Conservation (phyloP, 2,113 vertebrate genomes). For the Syngnathus typhle region DNA sequence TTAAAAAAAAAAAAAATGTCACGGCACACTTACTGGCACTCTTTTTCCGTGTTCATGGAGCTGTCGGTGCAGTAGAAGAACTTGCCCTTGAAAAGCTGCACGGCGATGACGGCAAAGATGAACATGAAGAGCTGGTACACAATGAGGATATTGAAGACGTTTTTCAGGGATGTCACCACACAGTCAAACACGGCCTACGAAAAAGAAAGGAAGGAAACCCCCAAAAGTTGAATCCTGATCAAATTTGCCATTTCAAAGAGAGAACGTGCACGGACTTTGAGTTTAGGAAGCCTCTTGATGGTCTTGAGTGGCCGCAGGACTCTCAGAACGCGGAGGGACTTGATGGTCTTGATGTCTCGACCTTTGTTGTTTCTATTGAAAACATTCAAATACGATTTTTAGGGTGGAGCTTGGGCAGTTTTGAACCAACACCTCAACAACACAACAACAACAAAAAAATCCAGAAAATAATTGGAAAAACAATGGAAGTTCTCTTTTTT, state of each 20-base stretch:
- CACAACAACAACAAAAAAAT: constrained; percentile 3
- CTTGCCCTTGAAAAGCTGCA: constrained; percentile 98
- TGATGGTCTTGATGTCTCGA: constrained; percentile 97
- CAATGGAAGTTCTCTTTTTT: constrained; percentile 12
- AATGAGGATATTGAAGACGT: constrained; percentile 98
- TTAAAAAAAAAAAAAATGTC: no score
- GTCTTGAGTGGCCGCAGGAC: constrained; percentile 97
- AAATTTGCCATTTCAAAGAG: background rate
- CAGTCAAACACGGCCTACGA: constrained; percentile 82
- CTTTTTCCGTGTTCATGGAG: constrained; percentile 92
- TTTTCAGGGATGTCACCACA: constrained; percentile 96
- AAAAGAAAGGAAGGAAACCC: background rate
- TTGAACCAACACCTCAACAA: constrained; percentile 9
- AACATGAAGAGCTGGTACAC: constrained; percentile 99
- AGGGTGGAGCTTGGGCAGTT: background rate
- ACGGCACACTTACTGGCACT: constrained; percentile 83
- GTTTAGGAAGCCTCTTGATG: constrained; percentile 95
- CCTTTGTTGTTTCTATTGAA: constrained; percentile 90
- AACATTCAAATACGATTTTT: constrained; percentile 25
- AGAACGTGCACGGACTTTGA: constrained; percentile 76
- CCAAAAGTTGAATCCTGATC: constrained; percentile 14
- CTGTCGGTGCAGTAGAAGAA: constrained; percentile 98
- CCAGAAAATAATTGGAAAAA: background rate
- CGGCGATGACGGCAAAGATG: constrained; percentile 97
- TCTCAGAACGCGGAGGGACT: constrained; percentile 90